These are phyloP conservation scores for Yoshiicerus persimilis DNA, from an alignment of 1,140 invertebrate species.

Conservation along the genomic window DNA sequence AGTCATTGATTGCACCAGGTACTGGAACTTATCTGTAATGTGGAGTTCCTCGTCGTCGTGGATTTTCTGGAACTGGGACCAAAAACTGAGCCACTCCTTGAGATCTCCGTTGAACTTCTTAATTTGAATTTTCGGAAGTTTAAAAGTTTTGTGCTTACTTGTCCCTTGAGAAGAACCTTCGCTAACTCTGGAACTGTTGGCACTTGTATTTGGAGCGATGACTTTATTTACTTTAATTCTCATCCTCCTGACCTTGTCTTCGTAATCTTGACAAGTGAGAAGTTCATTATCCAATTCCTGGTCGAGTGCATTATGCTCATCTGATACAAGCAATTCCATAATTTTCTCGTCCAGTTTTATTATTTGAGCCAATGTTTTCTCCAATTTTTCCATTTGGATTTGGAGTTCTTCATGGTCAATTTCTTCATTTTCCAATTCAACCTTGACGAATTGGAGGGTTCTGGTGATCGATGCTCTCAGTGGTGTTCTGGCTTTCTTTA, in stretches of 20 bases:
- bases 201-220: not conserved
- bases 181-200: not conserved
- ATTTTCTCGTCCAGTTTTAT: not conserved
- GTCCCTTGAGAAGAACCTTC: not conserved
- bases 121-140: constrained; percentile 52
- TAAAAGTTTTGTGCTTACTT: not conserved
- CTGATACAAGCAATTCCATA: not conserved
- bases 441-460: not conserved
- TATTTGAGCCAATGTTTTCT: not conserved
- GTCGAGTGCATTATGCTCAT: not conserved
- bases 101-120: constrained; percentile 52
- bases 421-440: not conserved
- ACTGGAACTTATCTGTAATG: constrained; percentile 51
- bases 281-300: not conserved
- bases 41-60: constrained; percentile 51
- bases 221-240: not conserved
- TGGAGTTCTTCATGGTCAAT: not conserved
- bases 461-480: too few species aligned
- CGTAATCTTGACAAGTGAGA: not conserved
- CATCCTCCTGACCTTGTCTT: not conserved
- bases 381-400: not conserved
- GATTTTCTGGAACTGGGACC: constrained; percentile 53
- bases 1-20: constrained; percentile 36
- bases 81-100: constrained; percentile 53
- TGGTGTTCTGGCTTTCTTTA: too few species aligned